Evolutionary conservation across 2,113 vertebrate species (phyloP).

Genomic region (Eira barbara): DNA sequence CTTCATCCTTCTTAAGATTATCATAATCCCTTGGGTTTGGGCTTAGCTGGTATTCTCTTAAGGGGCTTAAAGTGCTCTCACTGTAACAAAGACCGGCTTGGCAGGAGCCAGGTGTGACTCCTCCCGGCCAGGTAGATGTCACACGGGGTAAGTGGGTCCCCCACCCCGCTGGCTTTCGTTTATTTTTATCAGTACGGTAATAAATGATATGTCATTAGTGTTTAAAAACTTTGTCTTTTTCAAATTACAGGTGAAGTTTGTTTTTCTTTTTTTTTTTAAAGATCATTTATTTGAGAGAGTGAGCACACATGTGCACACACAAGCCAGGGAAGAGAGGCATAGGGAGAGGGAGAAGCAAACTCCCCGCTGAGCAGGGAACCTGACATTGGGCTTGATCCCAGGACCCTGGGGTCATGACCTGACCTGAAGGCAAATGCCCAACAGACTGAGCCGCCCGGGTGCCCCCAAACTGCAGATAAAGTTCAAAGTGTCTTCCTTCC

Average conservation of each 20-base stretch:
- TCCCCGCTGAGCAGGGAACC: too few species aligned
- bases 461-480: too few species aligned
- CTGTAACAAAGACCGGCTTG: not conserved
- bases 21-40: not conserved
- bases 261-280: too few species aligned
- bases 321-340: too few species aligned
- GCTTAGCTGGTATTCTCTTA: not conserved
- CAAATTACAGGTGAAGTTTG: not conserved
- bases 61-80: not conserved
- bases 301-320: too few species aligned
- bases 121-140: not conserved
- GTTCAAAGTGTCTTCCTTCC: not conserved
- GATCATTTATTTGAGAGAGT: too few species aligned
- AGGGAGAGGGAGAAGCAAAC: too few species aligned
- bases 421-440: too few species aligned
- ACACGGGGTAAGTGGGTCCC: not conserved
- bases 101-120: not conserved
- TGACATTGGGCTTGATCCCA: too few species aligned
- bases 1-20: not conserved
- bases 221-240: not conserved
- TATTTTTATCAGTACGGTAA: not conserved
- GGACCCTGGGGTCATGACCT: too few species aligned
- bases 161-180: not conserved
- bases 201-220: not conserved
- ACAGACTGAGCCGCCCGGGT: too few species aligned